A percentile compares a stretch with the other conserved stretches of the same genome.
Evolutionary conservation across 2,888 invertebrate species (phyloP).

Genomic region (Glyphotaelius pellucidus): DNA sequence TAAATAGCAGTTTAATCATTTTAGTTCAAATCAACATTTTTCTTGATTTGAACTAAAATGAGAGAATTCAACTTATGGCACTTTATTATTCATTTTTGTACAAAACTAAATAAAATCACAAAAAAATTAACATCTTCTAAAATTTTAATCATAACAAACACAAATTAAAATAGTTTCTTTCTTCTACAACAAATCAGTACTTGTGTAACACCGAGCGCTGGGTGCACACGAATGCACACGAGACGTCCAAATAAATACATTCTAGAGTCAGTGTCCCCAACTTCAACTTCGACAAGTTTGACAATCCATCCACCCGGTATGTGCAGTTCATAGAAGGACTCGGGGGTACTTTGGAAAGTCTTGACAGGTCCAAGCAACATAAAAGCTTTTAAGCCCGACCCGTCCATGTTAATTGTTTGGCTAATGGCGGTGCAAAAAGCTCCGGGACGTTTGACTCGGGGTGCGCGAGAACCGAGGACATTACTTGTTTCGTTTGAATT

Average conservation of each 20-base stretch:
- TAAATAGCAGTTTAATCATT: too few species aligned
- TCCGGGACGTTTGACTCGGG: constrained; percentile 10
- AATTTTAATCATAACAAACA: too few species aligned
- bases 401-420: constrained; percentile 30
- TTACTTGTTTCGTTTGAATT: neutral
- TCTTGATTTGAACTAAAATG: too few species aligned
- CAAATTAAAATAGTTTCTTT: too few species aligned
- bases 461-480: constrained; percentile 8
- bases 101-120: too few species aligned
- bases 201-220: too few species aligned
- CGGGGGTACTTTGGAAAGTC: neutral
- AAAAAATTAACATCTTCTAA: too few species aligned
- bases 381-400: constrained; percentile 14
- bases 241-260: neutral
- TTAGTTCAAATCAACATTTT: too few species aligned
- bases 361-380: neutral
- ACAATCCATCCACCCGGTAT: neutral
- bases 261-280: neutral
- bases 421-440: constrained; percentile 34
- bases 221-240: neutral
- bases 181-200: too few species aligned
- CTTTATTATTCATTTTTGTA: too few species aligned
- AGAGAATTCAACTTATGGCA: too few species aligned
- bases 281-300: neutral
- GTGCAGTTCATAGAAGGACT: neutral